Base-by-base conservation (phyloP, 2,888 invertebrate species). In the Tenthredo distinguenda region DNA sequence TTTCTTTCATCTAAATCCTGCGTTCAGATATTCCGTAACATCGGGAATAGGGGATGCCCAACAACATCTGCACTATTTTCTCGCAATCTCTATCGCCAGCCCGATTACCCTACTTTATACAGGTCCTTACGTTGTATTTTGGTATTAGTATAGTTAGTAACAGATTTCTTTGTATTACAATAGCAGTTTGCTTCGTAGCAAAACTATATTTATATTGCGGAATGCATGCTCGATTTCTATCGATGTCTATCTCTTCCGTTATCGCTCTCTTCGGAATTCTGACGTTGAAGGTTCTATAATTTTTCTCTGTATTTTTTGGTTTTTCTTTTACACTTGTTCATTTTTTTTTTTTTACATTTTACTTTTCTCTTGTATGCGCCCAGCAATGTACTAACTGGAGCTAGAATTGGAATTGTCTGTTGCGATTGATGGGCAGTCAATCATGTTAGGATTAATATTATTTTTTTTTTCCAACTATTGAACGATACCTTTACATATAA, bases 191-290 rank as follows among this genome's bases (percentile, higher is more conserved):
- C 83, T 47, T 71, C 34, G 43, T 71, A 83, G 83, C 83, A 83
- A 83, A 83, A 68, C 83, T 83, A 83, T 83, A 71, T 83, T 83
- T 83, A 71, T 86, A 87, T 82, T 86, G 87, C 87, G 89, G 89
- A 89, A 89, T 89, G 89, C 89, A 89, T 89, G 83, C 86, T 87
- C 87, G 76, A 87, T 87, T 82, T 47, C 65, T 76, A 72, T 87
- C 83, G 83, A 43, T 21, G 55, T 86, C 65, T 72, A 21, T 77
- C 68, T 85, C 55, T 68, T 82, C 84, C 86, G 81, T 74, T 62
- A 86, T 86, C 86, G 85, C 85, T 85, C 85, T 85, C 86, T 85
- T 79, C 62, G 85, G 50, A 86, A 86, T 84, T 87, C 84, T 86
- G 71, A 88, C 81, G 86, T 86, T 84, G 82, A 87, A 84, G 84